phyloP scores from a whole-genome alignment of 2,113 vertebrate genomes.

The Physeter macrocephalus region DNA sequence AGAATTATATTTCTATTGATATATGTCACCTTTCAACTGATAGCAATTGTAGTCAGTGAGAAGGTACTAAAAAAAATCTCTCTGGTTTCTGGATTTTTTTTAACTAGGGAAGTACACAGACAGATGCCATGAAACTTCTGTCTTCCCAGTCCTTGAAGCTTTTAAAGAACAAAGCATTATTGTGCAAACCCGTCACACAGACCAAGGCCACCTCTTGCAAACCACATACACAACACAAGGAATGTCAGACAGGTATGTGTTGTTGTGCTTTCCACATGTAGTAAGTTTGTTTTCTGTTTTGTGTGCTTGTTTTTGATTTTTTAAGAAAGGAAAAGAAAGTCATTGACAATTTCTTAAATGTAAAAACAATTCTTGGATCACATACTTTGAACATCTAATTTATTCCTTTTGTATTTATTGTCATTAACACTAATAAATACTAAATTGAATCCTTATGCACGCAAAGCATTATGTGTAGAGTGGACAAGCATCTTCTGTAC shows the following conservation, averaged over 20 bases:
- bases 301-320: neutral
- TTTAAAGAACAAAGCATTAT: slow-evolving; percentile 94
- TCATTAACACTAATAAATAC: neutral
- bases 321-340: slow-evolving; percentile 11
- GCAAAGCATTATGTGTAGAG: neutral
- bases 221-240: slow-evolving; percentile 86
- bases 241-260: slow-evolving; percentile 92
- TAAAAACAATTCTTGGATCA: slow-evolving; percentile 26
- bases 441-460: neutral
- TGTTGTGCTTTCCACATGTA: neutral
- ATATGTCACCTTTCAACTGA: neutral
- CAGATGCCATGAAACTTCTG: slow-evolving; percentile 80
- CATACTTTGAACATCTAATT: neutral
- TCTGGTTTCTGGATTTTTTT: slow-evolving; percentile 49
- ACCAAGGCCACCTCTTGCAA: slow-evolving; percentile 95
- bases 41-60: neutral
- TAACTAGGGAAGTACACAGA: slow-evolving; percentile 85
- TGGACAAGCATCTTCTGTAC: neutral
- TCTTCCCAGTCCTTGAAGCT: slow-evolving; percentile 79
- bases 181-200: slow-evolving; percentile 93
- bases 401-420: neutral
- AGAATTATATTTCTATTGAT: slow-evolving; percentile 30
- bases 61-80: slow-evolving; percentile 20
- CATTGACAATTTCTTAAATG: neutral
- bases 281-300: neutral